Evolutionary conservation across 2,888 invertebrate species (phyloP), one percentile per base, ranked within the genome.

Genomic region (Microctonus hyperodae): DNA sequence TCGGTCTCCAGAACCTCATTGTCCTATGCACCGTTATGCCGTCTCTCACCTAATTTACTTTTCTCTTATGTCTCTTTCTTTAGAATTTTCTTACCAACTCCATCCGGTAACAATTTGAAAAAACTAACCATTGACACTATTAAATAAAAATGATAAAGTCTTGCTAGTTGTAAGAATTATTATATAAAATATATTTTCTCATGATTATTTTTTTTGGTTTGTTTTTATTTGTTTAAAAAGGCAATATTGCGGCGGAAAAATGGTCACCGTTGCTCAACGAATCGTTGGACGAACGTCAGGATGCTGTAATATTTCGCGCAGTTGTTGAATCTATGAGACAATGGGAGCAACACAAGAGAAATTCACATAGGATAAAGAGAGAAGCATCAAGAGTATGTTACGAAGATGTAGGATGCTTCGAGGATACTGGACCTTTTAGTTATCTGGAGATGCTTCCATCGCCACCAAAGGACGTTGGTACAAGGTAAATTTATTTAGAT

Each of bases 381-480:
- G 93, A 94, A 16, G 91, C 92, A 69, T 91, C 92, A 70, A 89
- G 89, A 69, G 92, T 94, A 1, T 97, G 97, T 82, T 97, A 96
- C 81, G 91, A 90, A 22, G 93, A 94, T 70, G 88, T 97, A 62
- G 97, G 97, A 9, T 97, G 97, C 80, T 97, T 96, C 85, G 92
- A 94, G 79, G 94, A 95, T 78, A 90, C 93, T 3, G 96, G 96
- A 0, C 93, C 95, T 0, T 95, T 94, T 82, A 92, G 94, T 63
- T 96, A 96, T 81, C 85, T 96, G 83, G 96, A 96, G 85, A 94
- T 94, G 86, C 85, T 96, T 67, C 96, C 96, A 2, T 91, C 92
- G 61, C 87, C 92, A 22, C 95, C 95, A 0, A 92, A 93, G 81
- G 94, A 95, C 79, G 93, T 97, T 71, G 91, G 91, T 74, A 96